A percentile compares a stretch with the other conserved stretches of the same genome.
These are phyloP conservation scores for Bucco capensis DNA, from an alignment of 2,113 vertebrate species.

Conservation along the genomic window DNA sequence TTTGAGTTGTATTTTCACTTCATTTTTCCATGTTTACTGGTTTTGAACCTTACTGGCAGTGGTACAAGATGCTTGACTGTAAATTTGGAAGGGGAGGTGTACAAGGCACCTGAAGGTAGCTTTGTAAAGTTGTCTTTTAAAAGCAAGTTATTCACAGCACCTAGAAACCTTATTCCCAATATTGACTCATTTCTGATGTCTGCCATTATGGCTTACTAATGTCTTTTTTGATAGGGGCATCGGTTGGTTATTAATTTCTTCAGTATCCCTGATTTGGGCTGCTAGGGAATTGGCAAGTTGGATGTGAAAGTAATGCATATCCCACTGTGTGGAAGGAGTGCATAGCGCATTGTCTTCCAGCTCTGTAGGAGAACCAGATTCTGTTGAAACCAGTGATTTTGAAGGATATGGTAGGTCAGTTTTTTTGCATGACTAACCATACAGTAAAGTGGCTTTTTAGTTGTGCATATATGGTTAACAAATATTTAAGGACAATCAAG, in stretches of 20 bases:
- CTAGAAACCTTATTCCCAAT: background rate
- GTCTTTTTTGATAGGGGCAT: background rate
- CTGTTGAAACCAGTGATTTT: background rate
- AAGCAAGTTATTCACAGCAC: too few species aligned
- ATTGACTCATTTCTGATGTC: background rate
- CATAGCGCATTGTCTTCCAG: rapidly evolving
- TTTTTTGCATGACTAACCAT: background rate
- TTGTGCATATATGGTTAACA: rapidly evolving
- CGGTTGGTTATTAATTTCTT: background rate
- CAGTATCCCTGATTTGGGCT: background rate
- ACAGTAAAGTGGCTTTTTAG: background rate
- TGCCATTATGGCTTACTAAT: background rate
- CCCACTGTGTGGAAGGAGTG: background rate
- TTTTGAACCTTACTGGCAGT: background rate
- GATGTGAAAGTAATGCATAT: background rate
- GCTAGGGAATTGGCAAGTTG: background rate
- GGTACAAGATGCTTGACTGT: background rate
- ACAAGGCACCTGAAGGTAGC: background rate
- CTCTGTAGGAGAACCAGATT: background rate
- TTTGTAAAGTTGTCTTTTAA: background rate
- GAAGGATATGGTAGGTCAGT: background rate
- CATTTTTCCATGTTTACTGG: background rate
- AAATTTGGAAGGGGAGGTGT: background rate
- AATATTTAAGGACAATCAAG: background rate
- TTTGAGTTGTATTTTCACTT: background rate